A percentile compares a stretch with the other conserved stretches of the same genome.
Evolutionary conservation across 2,113 vertebrate species (phyloP).

Genomic region (Lamprologus sp.): DNA sequence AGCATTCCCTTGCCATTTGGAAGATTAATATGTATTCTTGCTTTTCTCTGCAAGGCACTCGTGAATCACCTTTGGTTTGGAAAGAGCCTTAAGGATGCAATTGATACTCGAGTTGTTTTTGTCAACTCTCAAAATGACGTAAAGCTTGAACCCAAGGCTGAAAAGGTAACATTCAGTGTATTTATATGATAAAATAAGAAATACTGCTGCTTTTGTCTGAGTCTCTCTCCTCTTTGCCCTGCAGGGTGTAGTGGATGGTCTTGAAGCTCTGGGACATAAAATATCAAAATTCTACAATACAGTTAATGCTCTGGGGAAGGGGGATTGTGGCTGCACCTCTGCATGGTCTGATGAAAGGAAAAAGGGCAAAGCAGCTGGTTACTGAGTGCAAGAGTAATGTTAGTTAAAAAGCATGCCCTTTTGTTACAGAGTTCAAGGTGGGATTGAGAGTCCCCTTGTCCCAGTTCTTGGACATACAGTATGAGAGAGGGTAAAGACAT

Average conservation of each 20-base stretch:
- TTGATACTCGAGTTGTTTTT: conserved; percentile 64
- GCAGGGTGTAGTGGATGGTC: conserved; percentile 61
- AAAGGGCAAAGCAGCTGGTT: conserved; percentile 75
- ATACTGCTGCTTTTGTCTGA: not conserved
- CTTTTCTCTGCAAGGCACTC: conserved; percentile 53
- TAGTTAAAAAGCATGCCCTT: not conserved
- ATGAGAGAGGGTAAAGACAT: not conserved
- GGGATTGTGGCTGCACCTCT: conserved; percentile 66
- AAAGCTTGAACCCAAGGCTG: conserved; percentile 66
- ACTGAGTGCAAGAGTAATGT: conserved; percentile 53
- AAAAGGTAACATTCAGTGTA: conserved; percentile 47
- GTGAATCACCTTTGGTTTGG: conserved; percentile 79
- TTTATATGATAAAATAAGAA: not conserved
- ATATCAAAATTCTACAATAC: conserved; percentile 53
- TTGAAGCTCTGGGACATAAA: conserved; percentile 50
- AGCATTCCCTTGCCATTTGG: not conserved
- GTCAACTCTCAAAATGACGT: conserved; percentile 3
- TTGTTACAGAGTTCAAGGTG: not conserved
- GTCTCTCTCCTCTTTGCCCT: not conserved
- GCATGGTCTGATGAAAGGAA: conserved; percentile 82
- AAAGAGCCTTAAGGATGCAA: conserved; percentile 66
- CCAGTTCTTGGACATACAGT: not conserved
- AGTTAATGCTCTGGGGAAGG: conserved; percentile 78
- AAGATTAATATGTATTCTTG: not conserved
- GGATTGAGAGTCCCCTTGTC: not conserved